Base-by-base conservation (phyloP, 1,140 invertebrate species). In the Achroia grisella region DNA sequence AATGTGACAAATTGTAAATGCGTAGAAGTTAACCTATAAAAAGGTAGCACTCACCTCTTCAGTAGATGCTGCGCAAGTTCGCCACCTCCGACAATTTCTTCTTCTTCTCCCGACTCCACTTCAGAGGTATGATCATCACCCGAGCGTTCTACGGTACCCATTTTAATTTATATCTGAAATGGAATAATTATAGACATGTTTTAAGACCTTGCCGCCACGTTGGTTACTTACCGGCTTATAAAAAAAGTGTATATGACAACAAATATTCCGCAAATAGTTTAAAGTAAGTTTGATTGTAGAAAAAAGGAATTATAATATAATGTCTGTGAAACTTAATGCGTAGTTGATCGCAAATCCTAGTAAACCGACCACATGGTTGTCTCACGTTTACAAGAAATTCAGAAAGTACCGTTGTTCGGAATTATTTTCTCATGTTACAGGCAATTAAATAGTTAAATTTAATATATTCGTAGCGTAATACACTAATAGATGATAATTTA, bases 91-190 rank as follows among this genome's bases (percentile, higher is more conserved):
- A 83, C 68, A 11, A 83, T 67, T 56, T 70, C 76, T 32, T 84
- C 81, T 44, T 86, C 81, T 13, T 86, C 80, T 32, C 73, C 84
- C 17, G 84, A 79, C 48, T 86, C 83, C 40, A 79, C 59, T 37
- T 85, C 81, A 4, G 77, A 83, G 9, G 76, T 74, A 48, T 62
- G 60, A 35, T 72, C 75, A 56, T 81, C 78, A 52, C 72, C 78
- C 47, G 74, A 60, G 51, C 76, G 76, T 53, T 85, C 79, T 10
- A 83, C 75, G 34, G 81, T 62, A 65, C 73, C 75, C 84, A 86
- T 86, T 48, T 48, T 59, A 54, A 44, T 6, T 14, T 37, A 10
- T 48, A 65, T 65, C 74, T 81, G 69, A 56, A 75, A 75, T 81
- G 69, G 54, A 75, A 75, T 62, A 71, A 68, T 60, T 52, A 48